These are phyloP conservation scores for Busseola fusca DNA, from an alignment of 2,888 invertebrate genomes.

Conservation along the genomic window DNA sequence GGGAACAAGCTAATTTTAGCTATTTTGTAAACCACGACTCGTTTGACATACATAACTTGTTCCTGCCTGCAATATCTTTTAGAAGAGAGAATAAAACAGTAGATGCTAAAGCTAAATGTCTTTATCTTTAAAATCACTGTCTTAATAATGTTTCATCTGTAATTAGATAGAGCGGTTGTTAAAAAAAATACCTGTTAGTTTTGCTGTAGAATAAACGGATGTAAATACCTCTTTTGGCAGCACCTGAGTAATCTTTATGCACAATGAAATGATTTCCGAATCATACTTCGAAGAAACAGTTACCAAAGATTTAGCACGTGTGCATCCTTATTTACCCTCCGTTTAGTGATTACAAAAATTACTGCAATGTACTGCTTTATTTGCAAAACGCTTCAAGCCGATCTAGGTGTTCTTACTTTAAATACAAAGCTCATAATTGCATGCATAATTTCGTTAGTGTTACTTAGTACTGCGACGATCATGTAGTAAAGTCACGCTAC, in stretches of 20 bases:
- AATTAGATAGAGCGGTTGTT: not conserved
- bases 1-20: too few relatives aligned
- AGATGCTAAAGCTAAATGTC: too few relatives aligned
- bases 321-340: conserved; percentile 42
- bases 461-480: conserved; percentile 30
- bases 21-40: too few relatives aligned
- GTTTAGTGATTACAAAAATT: conserved; percentile 31
- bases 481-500: conserved; percentile 48
- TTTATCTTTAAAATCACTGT: not conserved
- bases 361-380: conserved; percentile 6
- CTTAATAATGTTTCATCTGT: not conserved
- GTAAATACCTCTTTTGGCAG: not conserved
- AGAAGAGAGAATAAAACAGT: too few relatives aligned
- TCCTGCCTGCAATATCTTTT: too few relatives aligned
- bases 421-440: conserved; percentile 35
- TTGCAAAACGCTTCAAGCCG: not conserved
- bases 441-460: conserved; percentile 48
- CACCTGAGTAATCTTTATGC: conserved; percentile 20
- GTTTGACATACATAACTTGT: too few relatives aligned
- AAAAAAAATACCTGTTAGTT: not conserved
- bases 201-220: conserved; percentile 2
- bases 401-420: not conserved
- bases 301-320: conserved; percentile 32
- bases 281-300: conserved; percentile 38
- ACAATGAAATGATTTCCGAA: conserved; percentile 29